A percentile compares a stretch with the other conserved stretches of the same genome.
These are phyloP conservation scores for Gonioctena quinquepunctata DNA, from an alignment of 1,140 invertebrate genomes.

Conservation along the genomic window DNA sequence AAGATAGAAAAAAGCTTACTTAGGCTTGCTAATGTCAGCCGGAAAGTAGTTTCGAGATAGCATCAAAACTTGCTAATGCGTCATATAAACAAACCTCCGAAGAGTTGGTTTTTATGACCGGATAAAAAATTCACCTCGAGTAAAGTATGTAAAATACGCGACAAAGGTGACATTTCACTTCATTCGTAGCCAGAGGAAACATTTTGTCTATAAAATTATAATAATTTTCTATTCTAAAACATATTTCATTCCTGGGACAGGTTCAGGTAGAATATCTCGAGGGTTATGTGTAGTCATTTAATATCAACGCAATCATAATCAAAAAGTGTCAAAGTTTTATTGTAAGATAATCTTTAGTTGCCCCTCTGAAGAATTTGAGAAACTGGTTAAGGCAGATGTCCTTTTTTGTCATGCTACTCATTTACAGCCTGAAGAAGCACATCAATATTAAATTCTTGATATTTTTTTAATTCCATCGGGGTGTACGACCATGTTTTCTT, in stretches of 20 bases:
- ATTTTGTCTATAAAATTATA: background rate
- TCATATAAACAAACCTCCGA: too few species aligned
- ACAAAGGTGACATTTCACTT: background rate
- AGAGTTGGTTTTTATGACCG: background rate
- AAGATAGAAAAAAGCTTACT: background rate
- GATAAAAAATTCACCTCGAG: background rate
- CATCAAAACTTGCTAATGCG: background rate
- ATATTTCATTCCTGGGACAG: background rate
- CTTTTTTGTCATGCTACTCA: background rate
- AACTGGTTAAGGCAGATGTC: background rate
- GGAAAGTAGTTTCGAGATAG: background rate
- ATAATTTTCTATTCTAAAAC: background rate
- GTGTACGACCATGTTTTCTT: too few species aligned
- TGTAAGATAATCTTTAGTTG: background rate
- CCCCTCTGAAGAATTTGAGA: background rate
- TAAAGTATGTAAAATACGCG: background rate
- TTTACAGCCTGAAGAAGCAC: too few species aligned
- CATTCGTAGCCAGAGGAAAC: background rate
- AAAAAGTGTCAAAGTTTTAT: background rate
- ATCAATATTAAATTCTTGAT: too few species aligned
- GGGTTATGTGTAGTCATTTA: background rate
- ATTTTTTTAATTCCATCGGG: too few species aligned
- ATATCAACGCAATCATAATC: background rate
- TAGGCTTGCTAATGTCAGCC: background rate
- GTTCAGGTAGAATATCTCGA: background rate